Evolutionary conservation across 2,888 invertebrate genomes (phyloP).

Genomic region (Calameuta idolon): DNA sequence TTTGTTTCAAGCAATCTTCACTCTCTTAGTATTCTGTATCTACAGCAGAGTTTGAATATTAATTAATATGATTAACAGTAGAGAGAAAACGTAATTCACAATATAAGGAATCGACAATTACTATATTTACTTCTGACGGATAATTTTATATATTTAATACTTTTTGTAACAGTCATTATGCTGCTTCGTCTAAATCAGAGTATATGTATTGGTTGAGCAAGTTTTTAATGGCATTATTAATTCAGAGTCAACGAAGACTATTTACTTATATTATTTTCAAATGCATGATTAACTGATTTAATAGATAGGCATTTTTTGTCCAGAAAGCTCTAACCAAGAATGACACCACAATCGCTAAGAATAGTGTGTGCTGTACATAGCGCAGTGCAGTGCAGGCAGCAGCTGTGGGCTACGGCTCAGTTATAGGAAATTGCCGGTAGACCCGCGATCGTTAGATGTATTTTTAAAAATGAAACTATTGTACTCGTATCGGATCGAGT

Average conservation of each 20-base stretch:
- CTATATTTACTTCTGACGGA: neutral
- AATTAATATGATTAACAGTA: neutral
- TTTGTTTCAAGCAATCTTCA: neutral
- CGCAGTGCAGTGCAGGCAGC: slow-evolving; percentile 66
- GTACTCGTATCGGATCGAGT: neutral
- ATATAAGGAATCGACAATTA: neutral
- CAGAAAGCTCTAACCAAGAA: neutral
- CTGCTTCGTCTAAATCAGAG: neutral
- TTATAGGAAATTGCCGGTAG: slow-evolving; percentile 54
- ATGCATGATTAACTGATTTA: neutral
- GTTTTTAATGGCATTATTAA: neutral
- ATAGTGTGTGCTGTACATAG: slow-evolving; percentile 64
- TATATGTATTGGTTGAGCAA: neutral
- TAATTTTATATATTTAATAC: neutral
- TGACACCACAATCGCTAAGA: slow-evolving; percentile 51
- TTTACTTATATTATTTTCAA: neutral
- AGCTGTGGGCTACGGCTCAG: slow-evolving; percentile 66
- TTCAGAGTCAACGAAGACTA: neutral
- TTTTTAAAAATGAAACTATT: neutral
- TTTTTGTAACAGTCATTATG: neutral
- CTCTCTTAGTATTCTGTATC: neutral
- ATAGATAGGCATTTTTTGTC: neutral
- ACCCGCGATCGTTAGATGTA: slow-evolving; percentile 29
- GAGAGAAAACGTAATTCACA: neutral
- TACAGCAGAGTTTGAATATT: neutral